Conservation (phyloP, 2,888 invertebrate species). For the Ennomos erosarius region DNA sequence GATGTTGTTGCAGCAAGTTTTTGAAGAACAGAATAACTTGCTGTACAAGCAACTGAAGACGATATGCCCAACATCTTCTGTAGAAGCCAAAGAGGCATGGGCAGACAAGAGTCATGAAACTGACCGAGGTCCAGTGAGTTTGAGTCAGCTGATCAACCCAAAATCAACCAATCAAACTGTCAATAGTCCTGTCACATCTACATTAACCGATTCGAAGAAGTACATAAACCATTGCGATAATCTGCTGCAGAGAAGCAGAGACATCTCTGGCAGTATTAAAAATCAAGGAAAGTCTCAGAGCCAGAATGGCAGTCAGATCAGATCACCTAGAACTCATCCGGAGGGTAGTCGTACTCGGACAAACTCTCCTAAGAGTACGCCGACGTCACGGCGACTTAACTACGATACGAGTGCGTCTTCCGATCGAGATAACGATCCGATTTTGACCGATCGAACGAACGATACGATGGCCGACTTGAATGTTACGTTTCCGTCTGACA, state of each 20-base stretch:
- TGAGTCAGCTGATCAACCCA: slow-evolving; percentile 72
- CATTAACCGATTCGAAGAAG: slow-evolving; percentile 67
- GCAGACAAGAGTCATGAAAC: slow-evolving; percentile 53
- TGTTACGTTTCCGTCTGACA: slow-evolving; percentile 77
- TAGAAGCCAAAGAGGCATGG: slow-evolving; percentile 73
- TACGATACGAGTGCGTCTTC: slow-evolving; percentile 69
- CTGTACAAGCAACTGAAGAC: slow-evolving; percentile 81
- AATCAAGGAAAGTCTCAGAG: slow-evolving; percentile 43
- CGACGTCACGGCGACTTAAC: slow-evolving; percentile 59
- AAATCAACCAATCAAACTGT: slow-evolving; percentile 52
- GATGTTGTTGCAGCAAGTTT: slow-evolving; percentile 85
- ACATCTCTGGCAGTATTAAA: slow-evolving; percentile 66
- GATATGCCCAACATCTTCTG: slow-evolving; percentile 70
- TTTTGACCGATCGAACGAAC: slow-evolving; percentile 77
- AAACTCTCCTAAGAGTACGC: slow-evolving; percentile 53
- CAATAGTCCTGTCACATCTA: slow-evolving; percentile 56
- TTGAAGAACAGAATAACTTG: slow-evolving; percentile 87
- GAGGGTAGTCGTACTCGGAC: slow-evolving; percentile 58
- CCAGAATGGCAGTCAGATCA: slow-evolving; percentile 42
- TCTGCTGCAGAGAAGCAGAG: slow-evolving; percentile 68
- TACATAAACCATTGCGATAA: slow-evolving; percentile 69
- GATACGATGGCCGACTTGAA: slow-evolving; percentile 80
- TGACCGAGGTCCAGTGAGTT: slow-evolving; percentile 71
- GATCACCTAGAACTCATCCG: slow-evolving; percentile 42
- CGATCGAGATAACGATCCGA: slow-evolving; percentile 66